Conservation (phyloP, 2,113 vertebrate genomes). For the Stegastes partitus region DNA sequence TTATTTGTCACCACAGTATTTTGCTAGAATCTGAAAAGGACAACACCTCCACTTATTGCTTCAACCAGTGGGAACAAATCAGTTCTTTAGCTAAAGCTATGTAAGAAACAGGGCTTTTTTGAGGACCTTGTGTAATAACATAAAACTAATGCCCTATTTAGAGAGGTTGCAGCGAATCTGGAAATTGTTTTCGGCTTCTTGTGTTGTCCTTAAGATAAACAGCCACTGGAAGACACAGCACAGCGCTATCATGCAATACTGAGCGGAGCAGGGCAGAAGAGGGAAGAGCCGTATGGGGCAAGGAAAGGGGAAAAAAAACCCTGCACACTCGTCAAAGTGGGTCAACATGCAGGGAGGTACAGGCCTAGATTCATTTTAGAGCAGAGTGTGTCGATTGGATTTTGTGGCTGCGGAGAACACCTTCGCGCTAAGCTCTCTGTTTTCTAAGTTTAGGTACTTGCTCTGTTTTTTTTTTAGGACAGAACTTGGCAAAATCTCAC, state of each 20-base stretch:
- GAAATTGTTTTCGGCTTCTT: conserved; percentile 26
- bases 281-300: neutral
- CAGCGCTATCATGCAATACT: neutral
- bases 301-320: conserved; percentile 1
- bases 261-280: conserved; percentile 23
- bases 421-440: neutral
- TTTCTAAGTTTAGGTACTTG: neutral
- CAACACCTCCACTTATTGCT: too few species aligned
- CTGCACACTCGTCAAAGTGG: conserved; percentile 24
- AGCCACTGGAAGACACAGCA: conserved; percentile 25
- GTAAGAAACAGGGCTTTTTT: neutral
- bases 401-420: neutral
- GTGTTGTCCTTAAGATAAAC: conserved; percentile 21
- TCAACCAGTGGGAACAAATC: too few species aligned
- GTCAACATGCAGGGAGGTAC: conserved; percentile 37
- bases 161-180: neutral
- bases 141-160: neutral
- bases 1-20: neutral
- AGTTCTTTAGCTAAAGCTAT: too few species aligned
- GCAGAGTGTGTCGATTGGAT: conserved; percentile 2
- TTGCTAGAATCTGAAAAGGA: neutral
- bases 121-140: neutral
- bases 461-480: neutral
- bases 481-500: neutral
- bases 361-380: conserved; percentile 30